Percentiles rank a stretch among this genome's conserved stretches.
Conservation (phyloP, 2,888 invertebrate species). For the Euplagia quadripunctaria region DNA sequence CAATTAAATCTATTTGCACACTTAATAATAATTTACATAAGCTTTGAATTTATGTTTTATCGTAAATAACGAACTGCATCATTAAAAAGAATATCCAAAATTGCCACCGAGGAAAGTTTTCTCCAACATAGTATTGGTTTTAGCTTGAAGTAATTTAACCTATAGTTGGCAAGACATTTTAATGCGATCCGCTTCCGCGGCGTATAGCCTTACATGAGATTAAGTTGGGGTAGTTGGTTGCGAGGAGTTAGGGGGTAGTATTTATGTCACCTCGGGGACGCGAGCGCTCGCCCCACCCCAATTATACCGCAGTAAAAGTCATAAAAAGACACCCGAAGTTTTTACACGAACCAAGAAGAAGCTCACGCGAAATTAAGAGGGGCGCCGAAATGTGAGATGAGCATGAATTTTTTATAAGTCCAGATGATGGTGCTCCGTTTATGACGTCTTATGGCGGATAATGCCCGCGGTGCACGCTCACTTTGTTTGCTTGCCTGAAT, state of each 20-base stretch:
- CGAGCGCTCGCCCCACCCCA: conserved; percentile 85
- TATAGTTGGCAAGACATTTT: conserved; percentile 70
- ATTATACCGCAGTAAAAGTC: conserved; percentile 88
- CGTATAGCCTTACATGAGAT: conserved; percentile 84
- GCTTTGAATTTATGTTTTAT: conserved; percentile 12
- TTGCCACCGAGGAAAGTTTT: conserved; percentile 7
- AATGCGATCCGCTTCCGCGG: conserved; percentile 74
- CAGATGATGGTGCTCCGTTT: conserved; percentile 87
- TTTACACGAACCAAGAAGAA: conserved; percentile 86
- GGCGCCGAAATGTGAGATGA: conserved; percentile 88
- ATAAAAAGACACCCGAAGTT: conserved; percentile 88
- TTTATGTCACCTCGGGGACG: conserved; percentile 87
- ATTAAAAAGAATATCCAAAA: conserved; percentile 4
- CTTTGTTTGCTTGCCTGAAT: conserved; percentile 81
- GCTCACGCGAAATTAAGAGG: conserved; percentile 87
- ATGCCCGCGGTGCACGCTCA: conserved; percentile 82
- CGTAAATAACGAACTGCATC: background rate
- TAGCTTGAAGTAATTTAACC: conserved; percentile 63
- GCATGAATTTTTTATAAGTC: conserved; percentile 87
- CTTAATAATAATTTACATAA: conserved; percentile 28
- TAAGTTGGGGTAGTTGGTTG: conserved; percentile 79
- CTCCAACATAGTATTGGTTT: conserved; percentile 21
- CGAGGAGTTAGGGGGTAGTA: conserved; percentile 78
- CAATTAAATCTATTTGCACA: conserved; percentile 29
- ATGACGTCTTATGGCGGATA: conserved; percentile 87